Percentiles rank a stretch among this genome's conserved stretches.
phyloP scores from a whole-genome alignment of 2,113 vertebrate genomes.

The Anser brachyrhynchus region DNA sequence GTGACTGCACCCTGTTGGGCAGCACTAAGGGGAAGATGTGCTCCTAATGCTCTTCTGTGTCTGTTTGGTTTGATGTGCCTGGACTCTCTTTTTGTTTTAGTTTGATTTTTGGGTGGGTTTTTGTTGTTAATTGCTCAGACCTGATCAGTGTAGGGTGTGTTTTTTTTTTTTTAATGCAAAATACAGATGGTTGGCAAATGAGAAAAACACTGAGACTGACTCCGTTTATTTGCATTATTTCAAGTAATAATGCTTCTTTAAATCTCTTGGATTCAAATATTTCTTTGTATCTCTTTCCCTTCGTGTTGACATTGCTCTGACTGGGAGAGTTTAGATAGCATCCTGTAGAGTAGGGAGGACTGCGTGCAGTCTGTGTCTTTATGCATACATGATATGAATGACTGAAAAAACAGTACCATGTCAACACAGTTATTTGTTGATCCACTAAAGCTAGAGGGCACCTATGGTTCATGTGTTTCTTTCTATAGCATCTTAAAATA shows the following conservation, averaged over 20 bases:
- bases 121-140: background rate
- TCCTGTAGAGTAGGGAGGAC: background rate
- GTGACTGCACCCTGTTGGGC: background rate
- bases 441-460: background rate
- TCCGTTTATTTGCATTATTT: background rate
- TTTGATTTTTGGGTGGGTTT: background rate
- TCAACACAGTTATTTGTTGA: too few species aligned
- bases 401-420: too few species aligned
- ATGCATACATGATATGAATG: rapidly evolving
- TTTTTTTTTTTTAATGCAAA: background rate
- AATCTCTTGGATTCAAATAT: background rate
- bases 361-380: background rate
- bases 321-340: rapidly evolving
- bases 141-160: background rate
- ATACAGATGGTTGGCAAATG: background rate
- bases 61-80: background rate
- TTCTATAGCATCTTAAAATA: background rate
- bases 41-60: rapidly evolving
- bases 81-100: background rate
- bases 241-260: too few species aligned
- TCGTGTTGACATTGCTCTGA: rapidly evolving
- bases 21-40: too few species aligned
- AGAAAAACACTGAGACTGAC: background rate
- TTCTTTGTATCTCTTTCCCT: background rate
- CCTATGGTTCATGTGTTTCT: too few species aligned